Evolutionary conservation across 1,140 invertebrate genomes (phyloP), one percentile per base, ranked within the genome.

Genomic region (Bilobella aurantiaca): DNA sequence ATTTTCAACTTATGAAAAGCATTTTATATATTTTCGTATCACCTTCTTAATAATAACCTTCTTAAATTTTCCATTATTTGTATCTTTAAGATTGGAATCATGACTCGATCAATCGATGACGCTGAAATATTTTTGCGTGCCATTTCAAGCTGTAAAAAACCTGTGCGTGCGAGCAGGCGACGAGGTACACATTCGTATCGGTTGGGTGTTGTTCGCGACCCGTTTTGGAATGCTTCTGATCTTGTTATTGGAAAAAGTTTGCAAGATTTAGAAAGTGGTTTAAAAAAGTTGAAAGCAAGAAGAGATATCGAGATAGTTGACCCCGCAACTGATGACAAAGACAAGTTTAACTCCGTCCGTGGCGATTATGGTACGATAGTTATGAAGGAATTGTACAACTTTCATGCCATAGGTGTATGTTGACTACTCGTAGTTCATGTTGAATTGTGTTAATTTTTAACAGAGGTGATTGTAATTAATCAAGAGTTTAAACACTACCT

Each of bases 131-230:
- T 66, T 25, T 25, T 66, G 12, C 28, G 57, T 14, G 63, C 59
- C 5, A 62, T 66, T 28, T 28, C 14, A 58, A 21, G 21, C 49
- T 14, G 3, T n/a, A 25, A 8, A 16, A 16, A 25, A 60, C 14
- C 23, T 8, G 16, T 18, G 27, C 16, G 14, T 60, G 5, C 16
- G 12, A 60, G 58, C 5, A 18, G 8, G 8, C 14, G 8, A 25
- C 23, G 28, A 59, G 16, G 12, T 18, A 18, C 8, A 8, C 47
- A 62, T 12, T n/a, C 12, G 16, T 12, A 37, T 21, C 12, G 46
- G 3, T 23, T 66, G 16, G 64, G 64, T 47, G 58, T 66, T 5
- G 23, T 62, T 12, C 58, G 64, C 5, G 29, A 66, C 21, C 59
- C 59, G 23, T 60, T 59, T 53, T 66, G 64, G 64, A 31, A 62